Base-by-base conservation (phyloP, 2,113 vertebrate species). In the Hippoglossus stenolepis region DNA sequence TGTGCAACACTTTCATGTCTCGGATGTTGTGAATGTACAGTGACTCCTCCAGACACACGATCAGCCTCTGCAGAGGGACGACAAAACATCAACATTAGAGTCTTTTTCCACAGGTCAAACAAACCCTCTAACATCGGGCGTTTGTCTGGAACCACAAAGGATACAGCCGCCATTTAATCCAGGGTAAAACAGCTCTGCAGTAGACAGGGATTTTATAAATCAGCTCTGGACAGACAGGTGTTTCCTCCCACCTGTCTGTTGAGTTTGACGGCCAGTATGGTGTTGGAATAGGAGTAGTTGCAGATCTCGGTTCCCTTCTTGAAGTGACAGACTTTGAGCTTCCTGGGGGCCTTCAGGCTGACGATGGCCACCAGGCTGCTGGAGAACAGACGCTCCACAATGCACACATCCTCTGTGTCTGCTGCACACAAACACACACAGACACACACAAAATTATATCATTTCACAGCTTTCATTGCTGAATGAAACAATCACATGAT, bases 231-330 rank as follows among this genome's bases (percentile, higher is more conserved):
- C 15, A 18, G 31, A 31, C 17, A 5, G 18, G 6, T n/a, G 1
- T 18, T n/a, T 49, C 7, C 17, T 31, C 94, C 89, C 84, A 98
- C 98, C 96, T 99, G 98, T 89, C 98, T 95, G 68, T 99, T 99
- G 53, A 99, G 95, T 73, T 97, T 99, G 70, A 99, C 98, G 4
- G 98, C 97, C 93, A 99, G 93, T 65, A 99, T 99, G 31, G 98
- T 99, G 92, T 99, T 99, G 61, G 98, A 99, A 84, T 99, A 99
- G 72, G 98, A 99, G 92, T 99, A 99, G 95, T 99, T 99, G 91
- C 98, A 99, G 89, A 99, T 99, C 92, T 99, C 98, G 0, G 98
- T 99, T 81, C 98, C 98, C 90, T 99, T 99, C 94, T 99, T 99
- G 81, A 99, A 99, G 91, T 99, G 98, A 93, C 98, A 99, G 57